Conservation (phyloP, 2,888 invertebrate species). For the Orchesellides sinensis region DNA sequence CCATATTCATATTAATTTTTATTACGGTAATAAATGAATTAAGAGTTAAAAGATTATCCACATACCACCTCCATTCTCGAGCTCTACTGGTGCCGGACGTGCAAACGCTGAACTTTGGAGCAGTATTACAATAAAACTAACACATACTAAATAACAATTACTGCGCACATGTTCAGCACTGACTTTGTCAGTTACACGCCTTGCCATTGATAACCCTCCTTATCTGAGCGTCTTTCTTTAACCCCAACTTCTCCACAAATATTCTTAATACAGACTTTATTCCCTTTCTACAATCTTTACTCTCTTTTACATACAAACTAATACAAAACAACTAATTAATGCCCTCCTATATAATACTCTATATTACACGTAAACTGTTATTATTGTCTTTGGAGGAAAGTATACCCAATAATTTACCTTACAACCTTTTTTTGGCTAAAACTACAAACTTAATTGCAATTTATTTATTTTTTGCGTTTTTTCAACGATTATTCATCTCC, state of each 20-base stretch:
- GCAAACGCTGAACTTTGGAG: conserved; percentile 15
- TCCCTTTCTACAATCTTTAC: too few relatives aligned
- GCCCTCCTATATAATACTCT: too few relatives aligned
- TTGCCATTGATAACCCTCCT: conserved; percentile 62
- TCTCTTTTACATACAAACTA: too few relatives aligned
- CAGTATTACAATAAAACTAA: conserved; percentile 9
- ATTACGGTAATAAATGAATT: background rate
- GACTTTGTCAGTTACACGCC: conserved; percentile 34
- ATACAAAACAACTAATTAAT: too few relatives aligned
- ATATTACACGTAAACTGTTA: too few relatives aligned
- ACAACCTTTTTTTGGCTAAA: too few relatives aligned
- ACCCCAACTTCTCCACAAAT: conserved; percentile 12
- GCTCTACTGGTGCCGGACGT: conserved; percentile 12
- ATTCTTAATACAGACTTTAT: too few relatives aligned
- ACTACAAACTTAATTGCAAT: too few relatives aligned
- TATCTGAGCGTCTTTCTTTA: background rate
- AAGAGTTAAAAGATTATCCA: background rate
- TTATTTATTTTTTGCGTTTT: too few relatives aligned
- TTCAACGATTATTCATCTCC: too few relatives aligned
- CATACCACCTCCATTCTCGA: conserved; percentile 9
- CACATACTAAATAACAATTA: conserved; percentile 25
- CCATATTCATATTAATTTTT: background rate
- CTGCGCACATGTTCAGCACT: conserved; percentile 39
- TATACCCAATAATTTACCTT: too few relatives aligned
- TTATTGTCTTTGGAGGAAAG: too few relatives aligned